Conservation (phyloP, 2,888 invertebrate genomes). For the Xestoiulus laeticollis region DNA sequence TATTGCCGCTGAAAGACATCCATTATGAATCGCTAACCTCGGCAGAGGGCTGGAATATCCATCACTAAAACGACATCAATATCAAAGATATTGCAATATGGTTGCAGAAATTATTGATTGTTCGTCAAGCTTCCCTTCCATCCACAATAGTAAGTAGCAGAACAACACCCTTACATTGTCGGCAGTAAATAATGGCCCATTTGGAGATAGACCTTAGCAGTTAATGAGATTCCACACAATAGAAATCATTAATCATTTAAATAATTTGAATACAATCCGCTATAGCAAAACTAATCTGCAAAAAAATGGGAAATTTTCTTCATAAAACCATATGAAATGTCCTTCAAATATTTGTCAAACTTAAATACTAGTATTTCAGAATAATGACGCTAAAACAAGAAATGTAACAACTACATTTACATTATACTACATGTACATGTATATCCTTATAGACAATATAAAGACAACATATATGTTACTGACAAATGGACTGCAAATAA, state of each 20-base stretch:
- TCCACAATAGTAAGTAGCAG: neutral
- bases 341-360: too few species aligned
- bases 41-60: neutral
- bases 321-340: too few species aligned
- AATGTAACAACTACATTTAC: too few species aligned
- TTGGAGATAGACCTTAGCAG: neutral
- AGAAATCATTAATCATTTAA: neutral
- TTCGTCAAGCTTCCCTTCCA: neutral
- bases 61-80: constrained; percentile 3
- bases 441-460: too few species aligned
- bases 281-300: neutral
- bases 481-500: too few species aligned
- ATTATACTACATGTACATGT: too few species aligned
- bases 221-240: neutral
- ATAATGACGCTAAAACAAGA: neutral
- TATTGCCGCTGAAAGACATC: neutral
- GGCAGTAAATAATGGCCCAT: neutral
- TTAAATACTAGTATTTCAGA: neutral
- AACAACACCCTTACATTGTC: neutral
- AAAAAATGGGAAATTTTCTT: neutral
- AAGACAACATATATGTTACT: too few species aligned
- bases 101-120: neutral
- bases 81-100: constrained; percentile 13
- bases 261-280: neutral
- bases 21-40: neutral